Percentiles rank a stretch among this genome's conserved stretches.
These are phyloP conservation scores for Eupithecia inturbata DNA, from an alignment of 2,888 invertebrate genomes.

Conservation along the genomic window DNA sequence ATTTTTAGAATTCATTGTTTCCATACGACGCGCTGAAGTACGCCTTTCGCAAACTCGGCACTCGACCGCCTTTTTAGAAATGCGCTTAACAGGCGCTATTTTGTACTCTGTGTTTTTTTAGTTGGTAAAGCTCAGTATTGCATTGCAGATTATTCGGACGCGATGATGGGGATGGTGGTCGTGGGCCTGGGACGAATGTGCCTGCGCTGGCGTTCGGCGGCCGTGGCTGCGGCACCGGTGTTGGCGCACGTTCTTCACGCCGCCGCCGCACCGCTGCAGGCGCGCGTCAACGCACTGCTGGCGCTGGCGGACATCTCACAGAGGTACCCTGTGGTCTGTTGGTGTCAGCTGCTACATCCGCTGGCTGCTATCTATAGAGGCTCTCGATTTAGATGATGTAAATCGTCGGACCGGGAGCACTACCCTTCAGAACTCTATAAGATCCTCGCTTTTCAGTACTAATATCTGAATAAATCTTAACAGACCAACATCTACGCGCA, in stretches of 20 bases:
- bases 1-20: too few species aligned
- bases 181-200: conserved; percentile 82
- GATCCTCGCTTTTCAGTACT: too few species aligned
- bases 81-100: too few species aligned
- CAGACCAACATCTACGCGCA: too few species aligned
- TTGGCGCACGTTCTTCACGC: conserved; percentile 84
- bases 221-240: conserved; percentile 85
- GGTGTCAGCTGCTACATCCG: too few species aligned
- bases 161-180: conserved; percentile 61
- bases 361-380: background rate
- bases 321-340: conserved; percentile 61
- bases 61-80: too few species aligned
- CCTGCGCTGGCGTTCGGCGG: conserved; percentile 85
- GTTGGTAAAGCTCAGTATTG: background rate
- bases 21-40: too few species aligned
- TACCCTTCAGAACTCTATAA: too few species aligned
- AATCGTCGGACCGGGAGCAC: too few species aligned
- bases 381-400: too few species aligned
- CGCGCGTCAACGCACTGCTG: conserved; percentile 87
- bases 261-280: conserved; percentile 72
- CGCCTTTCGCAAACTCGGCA: too few species aligned
- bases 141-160: conserved; percentile 52
- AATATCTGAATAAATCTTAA: too few species aligned
- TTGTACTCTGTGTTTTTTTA: background rate
- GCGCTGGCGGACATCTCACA: conserved; percentile 88